Evolutionary conservation across 1,140 invertebrate species (phyloP), one percentile per base, ranked within the genome.

Genomic region (Fragariocoptes setiger): DNA sequence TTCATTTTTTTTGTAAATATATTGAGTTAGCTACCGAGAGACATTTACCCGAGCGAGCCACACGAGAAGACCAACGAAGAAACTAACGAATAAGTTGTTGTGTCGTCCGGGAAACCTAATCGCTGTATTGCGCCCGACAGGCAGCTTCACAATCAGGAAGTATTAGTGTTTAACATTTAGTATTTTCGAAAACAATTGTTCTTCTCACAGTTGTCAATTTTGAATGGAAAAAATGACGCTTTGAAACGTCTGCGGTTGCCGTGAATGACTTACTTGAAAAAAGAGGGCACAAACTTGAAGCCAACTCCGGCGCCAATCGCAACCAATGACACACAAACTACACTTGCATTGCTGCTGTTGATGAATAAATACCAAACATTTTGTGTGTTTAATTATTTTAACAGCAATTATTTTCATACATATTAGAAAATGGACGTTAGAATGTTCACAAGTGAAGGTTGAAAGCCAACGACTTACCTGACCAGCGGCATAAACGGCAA

Each of bases 41-140:
- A 20, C 4, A 19, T 21, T 44, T 41, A 48, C 48, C 76, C 76
- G 0, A 79, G 58, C 2, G 77, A 76, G 52, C 78, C 78, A 0
- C 72, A 69, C 12, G 74, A 77, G 0, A 76, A 77, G 74, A 75
- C 79, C 35, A 80, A 59, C 1, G 73, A 74, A 2, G 76, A 79
- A 37, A 80, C 70, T 19, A 80, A 55, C 0, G 75, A 75, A 46
- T 76, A 78, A 0, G 76, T 82, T 52, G 75, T 69, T 22, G 79
- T 59, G 42, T 69, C 74, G 51, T 79, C 73, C 1, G 73, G 69
- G 47, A 77, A 69, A 12, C 75, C 75, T 38, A 45, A 5, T 8
- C 22, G 65, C 63, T 62, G 71, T 71, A 76, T 65, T 1, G 71
- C 65, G 16, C 71, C 73, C 44, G 65, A 62, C 1, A 79, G 58